Evolutionary conservation across 2,797 vertebrate species (phyloP).

Genomic region (Phataginus tetradactyla): DNA sequence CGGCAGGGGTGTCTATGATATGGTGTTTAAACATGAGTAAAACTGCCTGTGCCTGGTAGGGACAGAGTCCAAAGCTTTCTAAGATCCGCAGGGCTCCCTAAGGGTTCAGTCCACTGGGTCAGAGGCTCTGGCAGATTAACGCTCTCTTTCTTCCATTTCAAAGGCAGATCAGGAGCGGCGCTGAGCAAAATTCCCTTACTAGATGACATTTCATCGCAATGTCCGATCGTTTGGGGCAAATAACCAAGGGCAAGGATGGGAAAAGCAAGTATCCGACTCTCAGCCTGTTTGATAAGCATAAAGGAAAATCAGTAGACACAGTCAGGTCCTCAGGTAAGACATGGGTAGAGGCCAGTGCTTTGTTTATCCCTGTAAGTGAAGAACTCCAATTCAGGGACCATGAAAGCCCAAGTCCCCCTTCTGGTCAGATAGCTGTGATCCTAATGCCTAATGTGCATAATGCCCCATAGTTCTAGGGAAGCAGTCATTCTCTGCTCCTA

Average conservation of each 20-base stretch:
- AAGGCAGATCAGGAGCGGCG: conserved; percentile 96
- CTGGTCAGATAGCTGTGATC: background rate
- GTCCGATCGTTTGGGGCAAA: conserved; percentile 99
- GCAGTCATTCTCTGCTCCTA: no score
- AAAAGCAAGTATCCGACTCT: conserved; percentile 99
- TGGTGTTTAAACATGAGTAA: background rate
- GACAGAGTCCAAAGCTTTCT: background rate
- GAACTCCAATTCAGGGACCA: background rate
- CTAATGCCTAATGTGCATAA: no score
- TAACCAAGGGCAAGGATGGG: conserved; percentile 99
- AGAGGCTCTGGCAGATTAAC: background rate
- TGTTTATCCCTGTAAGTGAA: rapidly evolving
- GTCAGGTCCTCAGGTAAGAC: conserved; percentile 97
- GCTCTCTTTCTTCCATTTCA: background rate
- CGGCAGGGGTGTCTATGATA: background rate
- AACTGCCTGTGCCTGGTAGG: background rate
- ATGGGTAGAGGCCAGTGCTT: rapidly evolving
- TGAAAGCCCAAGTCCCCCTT: background rate
- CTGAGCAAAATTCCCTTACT: conserved; percentile 99
- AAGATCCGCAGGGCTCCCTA: background rate
- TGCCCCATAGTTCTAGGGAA: background rate
- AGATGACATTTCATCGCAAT: conserved; percentile 99
- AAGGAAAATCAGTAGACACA: conserved; percentile 99
- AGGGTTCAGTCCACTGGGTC: background rate
- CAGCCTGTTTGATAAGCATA: conserved; percentile 99